These are phyloP conservation scores for Wiebesia pumilae DNA, from an alignment of 1,140 invertebrate species.

Conservation along the genomic window DNA sequence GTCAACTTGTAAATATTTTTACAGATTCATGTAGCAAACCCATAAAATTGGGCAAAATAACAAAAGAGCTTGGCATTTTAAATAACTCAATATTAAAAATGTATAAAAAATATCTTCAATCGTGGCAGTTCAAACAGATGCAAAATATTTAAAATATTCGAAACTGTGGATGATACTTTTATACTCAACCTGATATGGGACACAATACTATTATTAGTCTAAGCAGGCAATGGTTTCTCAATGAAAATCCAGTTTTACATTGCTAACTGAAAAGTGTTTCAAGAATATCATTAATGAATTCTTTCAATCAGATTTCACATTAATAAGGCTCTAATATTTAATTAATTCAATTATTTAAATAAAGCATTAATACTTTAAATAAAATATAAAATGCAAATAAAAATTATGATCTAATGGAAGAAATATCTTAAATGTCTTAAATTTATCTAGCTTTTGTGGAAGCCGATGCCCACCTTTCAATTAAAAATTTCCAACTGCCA, in stretches of 20 bases:
- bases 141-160: slow-evolving; percentile 31
- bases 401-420: background rate
- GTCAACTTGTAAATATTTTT: slow-evolving; percentile 41
- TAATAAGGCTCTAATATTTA: slow-evolving; percentile 25
- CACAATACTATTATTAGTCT: slow-evolving; percentile 51
- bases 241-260: slow-evolving; percentile 49
- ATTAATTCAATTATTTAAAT: slow-evolving; percentile 15
- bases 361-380: background rate
- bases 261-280: slow-evolving; percentile 51
- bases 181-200: slow-evolving; percentile 60
- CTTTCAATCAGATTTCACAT: slow-evolving; percentile 15
- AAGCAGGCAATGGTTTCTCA: slow-evolving; percentile 53
- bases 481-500: slow-evolving; percentile 57
- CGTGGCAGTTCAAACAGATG: slow-evolving; percentile 44
- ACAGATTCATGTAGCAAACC: slow-evolving; percentile 9
- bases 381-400: slow-evolving; percentile 14
- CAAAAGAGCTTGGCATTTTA: slow-evolving; percentile 54
- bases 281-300: slow-evolving; percentile 53
- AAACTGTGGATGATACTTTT: slow-evolving; percentile 58
- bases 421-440: slow-evolving; percentile 12
- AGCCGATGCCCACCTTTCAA: slow-evolving; percentile 65
- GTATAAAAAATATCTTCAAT: slow-evolving; percentile 30
- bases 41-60: slow-evolving; percentile 33
- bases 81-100: slow-evolving; percentile 34
- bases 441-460: slow-evolving; percentile 39